Conservation (phyloP, 1,140 invertebrate genomes). For the Diploscapter pachys region DNA sequence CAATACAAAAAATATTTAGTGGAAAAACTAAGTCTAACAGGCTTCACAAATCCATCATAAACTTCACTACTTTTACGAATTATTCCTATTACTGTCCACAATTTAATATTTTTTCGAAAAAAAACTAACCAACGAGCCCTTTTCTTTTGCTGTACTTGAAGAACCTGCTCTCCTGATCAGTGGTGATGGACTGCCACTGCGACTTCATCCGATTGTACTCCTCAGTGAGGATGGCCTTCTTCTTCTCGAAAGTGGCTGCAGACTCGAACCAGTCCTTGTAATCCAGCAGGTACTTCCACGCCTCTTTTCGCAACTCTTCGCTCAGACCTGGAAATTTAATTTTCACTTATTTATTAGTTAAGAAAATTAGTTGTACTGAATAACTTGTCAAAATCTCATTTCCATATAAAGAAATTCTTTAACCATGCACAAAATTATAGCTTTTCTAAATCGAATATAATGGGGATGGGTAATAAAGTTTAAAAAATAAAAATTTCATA, state of each 20-base stretch:
- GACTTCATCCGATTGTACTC: conserved; percentile 93
- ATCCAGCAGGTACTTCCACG: conserved; percentile 91
- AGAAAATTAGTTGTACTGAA: no score
- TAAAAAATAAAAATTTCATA: conserved; percentile 9
- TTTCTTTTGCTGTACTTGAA: conserved; percentile 82
- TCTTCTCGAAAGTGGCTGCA: conserved; percentile 68
- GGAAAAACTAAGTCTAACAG: no score
- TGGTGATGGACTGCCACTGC: conserved; percentile 87
- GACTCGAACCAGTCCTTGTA: conserved; percentile 82
- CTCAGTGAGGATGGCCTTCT: conserved; percentile 62
- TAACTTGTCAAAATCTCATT: no score
- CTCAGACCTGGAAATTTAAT: neutral
- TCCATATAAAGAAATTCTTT: no score
- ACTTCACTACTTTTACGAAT: no score
- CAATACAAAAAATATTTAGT: no score
- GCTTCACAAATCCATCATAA: no score
- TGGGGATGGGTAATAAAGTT: neutral
- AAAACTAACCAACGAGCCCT: conserved; percentile 75
- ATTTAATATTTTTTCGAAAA: neutral
- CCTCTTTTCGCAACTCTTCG: conserved; percentile 71
- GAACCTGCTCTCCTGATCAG: conserved; percentile 82
- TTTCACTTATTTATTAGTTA: no score
- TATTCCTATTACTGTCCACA: no score
- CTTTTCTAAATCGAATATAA: no score
- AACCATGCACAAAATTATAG: no score